Evolutionary conservation across 2,113 vertebrate species (phyloP), one percentile per base, ranked within the genome.

Genomic region (Apodemus speciosus): DNA sequence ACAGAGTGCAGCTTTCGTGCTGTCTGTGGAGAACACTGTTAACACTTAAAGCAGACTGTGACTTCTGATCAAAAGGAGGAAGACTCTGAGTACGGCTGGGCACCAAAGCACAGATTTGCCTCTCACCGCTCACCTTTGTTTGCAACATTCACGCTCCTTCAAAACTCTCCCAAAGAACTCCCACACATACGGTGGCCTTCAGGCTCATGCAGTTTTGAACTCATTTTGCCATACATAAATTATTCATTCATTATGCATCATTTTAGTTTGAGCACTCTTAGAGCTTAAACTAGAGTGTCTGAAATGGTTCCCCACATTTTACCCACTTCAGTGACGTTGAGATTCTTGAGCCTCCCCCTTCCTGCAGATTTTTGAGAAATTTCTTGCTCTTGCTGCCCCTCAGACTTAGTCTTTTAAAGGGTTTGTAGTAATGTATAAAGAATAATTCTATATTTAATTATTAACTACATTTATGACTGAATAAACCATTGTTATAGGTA

Each of bases 391-490:
- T 49, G 97, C 90, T 96, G 60, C 97, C 94, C 96, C 81, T 95
- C 86, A 88, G 97, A 95, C 72, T 96, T 96, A 94, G 93, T 95
- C 97, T 98, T 98, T 98, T 95, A 92, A 98, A 95, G 87, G 93
- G 95, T 98, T 98, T 98, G 88, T 98, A 98, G 97, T 95, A 98
- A 98, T 97, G 97, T 98, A 97, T 95, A 98, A 97, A 97, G 97
- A 96, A 97, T 97, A 97, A 97, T 96, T 98, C 98, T 98, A 98
- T 98, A 98, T 98, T 98, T 98, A 98, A 98, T 98, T 97, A 91
- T 95, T 95, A 97, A 95, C 96, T 97, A 97, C 96, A 97, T 94
- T 97, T 97, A 91, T 96, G 97, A 97, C 97, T 95, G 97, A 98
- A 43, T 91, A 94, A 94, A 96, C 94, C 97, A 93, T 97, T 97